A percentile compares a stretch with the other conserved stretches of the same genome.
Evolutionary conservation across 2,888 invertebrate genomes (phyloP).

Genomic region (Ischnus inquisitorius): DNA sequence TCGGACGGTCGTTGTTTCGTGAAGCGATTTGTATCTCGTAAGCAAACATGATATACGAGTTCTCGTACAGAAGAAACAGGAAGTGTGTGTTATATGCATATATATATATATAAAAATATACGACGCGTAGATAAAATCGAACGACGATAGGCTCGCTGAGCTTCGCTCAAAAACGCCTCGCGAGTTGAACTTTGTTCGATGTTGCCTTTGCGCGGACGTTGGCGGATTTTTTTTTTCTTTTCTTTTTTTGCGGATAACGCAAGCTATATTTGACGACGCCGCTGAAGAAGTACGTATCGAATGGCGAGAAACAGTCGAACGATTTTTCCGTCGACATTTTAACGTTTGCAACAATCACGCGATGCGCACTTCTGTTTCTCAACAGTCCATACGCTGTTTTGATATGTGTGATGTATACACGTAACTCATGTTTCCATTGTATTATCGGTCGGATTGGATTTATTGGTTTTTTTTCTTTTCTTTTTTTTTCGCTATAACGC

Average conservation of each 20-base stretch:
- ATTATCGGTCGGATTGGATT: neutral
- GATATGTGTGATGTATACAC: constrained; percentile 57
- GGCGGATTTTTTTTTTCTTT: constrained; percentile 19
- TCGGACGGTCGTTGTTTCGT: constrained; percentile 27
- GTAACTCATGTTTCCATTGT: constrained; percentile 56
- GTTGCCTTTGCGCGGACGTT: constrained; percentile 12
- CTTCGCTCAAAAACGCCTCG: neutral
- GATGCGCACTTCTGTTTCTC: neutral
- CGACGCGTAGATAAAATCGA: constrained; percentile 30
- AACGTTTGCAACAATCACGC: constrained; percentile 7
- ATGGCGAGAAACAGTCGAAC: too few species aligned
- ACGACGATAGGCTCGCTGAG: constrained; percentile 17
- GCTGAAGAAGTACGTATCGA: constrained; percentile 20
- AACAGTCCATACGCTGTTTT: constrained; percentile 49
- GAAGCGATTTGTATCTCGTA: constrained; percentile 28
- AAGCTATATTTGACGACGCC: constrained; percentile 57
- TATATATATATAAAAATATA: constrained; percentile 19
- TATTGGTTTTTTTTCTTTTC: constrained; percentile 7
- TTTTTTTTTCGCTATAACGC: constrained; percentile 34
- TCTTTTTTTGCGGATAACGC: constrained; percentile 23
- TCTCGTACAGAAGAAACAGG: constrained; percentile 31
- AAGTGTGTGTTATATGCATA: constrained; percentile 29
- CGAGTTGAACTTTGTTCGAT: neutral
- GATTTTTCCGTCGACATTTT: neutral
- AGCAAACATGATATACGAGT: constrained; percentile 29